phyloP scores from a whole-genome alignment of 2,888 invertebrate species.

The Yponomeuta sedellus region DNA sequence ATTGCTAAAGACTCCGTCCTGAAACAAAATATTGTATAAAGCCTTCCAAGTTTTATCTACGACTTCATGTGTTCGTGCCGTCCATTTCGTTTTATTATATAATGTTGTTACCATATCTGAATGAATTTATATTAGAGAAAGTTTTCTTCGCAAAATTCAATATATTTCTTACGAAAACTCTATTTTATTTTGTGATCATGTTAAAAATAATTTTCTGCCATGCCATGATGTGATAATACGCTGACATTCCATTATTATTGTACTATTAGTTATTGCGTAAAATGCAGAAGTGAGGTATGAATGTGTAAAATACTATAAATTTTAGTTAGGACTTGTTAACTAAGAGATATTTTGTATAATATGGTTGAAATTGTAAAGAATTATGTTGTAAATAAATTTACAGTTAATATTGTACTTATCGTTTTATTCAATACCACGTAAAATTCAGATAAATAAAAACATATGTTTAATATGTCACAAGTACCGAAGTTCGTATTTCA shows the following conservation, averaged over 20 bases:
- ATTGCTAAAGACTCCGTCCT: conserved; percentile 27
- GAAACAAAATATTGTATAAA: conserved; percentile 2
- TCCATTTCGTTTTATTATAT: neutral
- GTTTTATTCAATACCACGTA: conserved; percentile 27
- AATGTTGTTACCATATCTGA: neutral
- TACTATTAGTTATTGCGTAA: conserved; percentile 47
- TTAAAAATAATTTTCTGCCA: conserved; percentile 47
- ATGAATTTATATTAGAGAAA: neutral
- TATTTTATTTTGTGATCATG: conserved; percentile 31
- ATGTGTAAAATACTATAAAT: conserved; percentile 64
- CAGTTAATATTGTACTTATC: conserved; percentile 49
- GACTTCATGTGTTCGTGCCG: neutral
- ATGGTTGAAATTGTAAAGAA: conserved; percentile 75
- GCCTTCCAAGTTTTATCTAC: neutral
- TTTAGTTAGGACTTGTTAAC: conserved; percentile 62
- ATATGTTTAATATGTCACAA: neutral
- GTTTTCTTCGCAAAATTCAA: neutral
- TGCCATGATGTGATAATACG: conserved; percentile 65
- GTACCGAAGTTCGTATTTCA: neutral
- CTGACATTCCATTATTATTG: conserved; percentile 50
- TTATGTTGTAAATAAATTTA: conserved; percentile 74
- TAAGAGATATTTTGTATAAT: conserved; percentile 74
- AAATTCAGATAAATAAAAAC: conserved; percentile 3
- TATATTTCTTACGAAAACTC: neutral
- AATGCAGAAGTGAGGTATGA: conserved; percentile 62